A percentile compares a stretch with the other conserved stretches of the same genome.
Evolutionary conservation across 2,797 vertebrate genomes (phyloP).

Genomic region (Anolis apletophallus): DNA sequence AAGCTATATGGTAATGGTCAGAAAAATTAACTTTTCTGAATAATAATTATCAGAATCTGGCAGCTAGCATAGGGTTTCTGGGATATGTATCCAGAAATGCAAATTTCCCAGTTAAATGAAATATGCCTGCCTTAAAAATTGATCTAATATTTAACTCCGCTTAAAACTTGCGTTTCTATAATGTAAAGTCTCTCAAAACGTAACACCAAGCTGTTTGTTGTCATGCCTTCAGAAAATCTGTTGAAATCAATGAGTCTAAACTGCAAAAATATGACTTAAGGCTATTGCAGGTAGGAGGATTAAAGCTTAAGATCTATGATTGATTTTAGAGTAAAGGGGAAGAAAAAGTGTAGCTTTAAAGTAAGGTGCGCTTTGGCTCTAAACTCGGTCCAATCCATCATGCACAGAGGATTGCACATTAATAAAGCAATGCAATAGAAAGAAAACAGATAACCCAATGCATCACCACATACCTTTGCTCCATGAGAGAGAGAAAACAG

Average conservation of each 20-base stretch:
- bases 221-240: not conserved
- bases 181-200: not conserved
- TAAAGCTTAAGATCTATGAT: not conserved
- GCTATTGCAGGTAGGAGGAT: not conserved
- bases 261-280: not conserved
- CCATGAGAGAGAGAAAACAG: not conserved
- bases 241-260: not conserved
- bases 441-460: not conserved
- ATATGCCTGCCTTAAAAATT: not conserved
- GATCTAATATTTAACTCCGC: not conserved
- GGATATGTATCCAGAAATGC: no score
- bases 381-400: not conserved
- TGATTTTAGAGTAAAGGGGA: not conserved
- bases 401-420: not conserved
- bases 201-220: not conserved
- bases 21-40: no score
- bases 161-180: not conserved
- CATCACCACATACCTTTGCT: not conserved
- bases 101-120: not conserved
- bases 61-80: no score
- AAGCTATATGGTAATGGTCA: not conserved
- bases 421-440: not conserved
- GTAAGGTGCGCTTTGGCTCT: not conserved
- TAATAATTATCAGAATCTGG: not conserved
- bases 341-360: not conserved